Percentiles rank a stretch among this genome's conserved stretches.
Conservation (phyloP, 2,888 invertebrate genomes). For the Cetonia aurata region DNA sequence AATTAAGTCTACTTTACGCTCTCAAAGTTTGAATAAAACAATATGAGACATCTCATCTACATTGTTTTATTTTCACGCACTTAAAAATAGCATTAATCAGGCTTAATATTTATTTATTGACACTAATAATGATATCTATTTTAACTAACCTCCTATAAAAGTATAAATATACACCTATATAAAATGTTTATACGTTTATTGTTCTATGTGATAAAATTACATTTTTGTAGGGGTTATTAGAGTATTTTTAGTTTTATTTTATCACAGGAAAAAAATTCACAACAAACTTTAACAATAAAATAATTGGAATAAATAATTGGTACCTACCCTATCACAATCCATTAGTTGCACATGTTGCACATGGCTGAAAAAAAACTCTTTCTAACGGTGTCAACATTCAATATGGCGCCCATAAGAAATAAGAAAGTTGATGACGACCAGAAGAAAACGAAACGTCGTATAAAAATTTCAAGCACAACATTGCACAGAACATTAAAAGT, state of each 20-base stretch:
- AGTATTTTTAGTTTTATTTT: not conserved
- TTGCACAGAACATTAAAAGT: too few species aligned
- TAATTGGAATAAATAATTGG: too few species aligned
- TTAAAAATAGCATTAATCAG: conserved; percentile 11
- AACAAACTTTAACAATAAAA: not conserved
- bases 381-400: too few species aligned
- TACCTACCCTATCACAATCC: too few species aligned
- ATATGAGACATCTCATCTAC: conserved; percentile 24
- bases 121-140: conserved; percentile 26
- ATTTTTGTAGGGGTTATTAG: not conserved
- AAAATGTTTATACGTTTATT: not conserved
- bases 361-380: too few species aligned
- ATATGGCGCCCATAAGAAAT: too few species aligned
- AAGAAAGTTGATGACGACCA: too few species aligned
- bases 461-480: too few species aligned
- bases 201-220: not conserved
- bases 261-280: not conserved
- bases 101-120: conserved; percentile 14
- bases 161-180: conserved; percentile 12
- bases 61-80: conserved; percentile 21
- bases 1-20: conserved; percentile 20
- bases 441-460: too few species aligned
- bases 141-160: conserved; percentile 15
- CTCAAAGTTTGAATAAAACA: conserved; percentile 26
- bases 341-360: too few species aligned